Percentiles rank a stretch among this genome's conserved stretches.
Conservation (phyloP, 2,888 invertebrate genomes). For the Phania funesta region DNA sequence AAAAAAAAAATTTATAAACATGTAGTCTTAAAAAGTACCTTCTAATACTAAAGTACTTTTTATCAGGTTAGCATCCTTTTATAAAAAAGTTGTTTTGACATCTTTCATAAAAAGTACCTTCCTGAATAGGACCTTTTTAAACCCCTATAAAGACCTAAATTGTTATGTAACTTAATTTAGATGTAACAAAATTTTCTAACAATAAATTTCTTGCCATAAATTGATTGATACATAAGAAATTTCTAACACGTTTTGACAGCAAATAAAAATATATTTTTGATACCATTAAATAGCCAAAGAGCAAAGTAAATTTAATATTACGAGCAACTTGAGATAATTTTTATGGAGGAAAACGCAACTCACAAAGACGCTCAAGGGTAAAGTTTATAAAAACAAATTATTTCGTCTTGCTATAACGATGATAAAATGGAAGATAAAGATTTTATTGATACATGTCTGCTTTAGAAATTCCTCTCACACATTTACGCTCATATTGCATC, state of each 20-base stretch:
- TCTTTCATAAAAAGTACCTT: background rate
- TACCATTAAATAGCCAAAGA: background rate
- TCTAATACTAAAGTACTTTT: background rate
- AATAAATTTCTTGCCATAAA: background rate
- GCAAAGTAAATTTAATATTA: constrained; percentile 10
- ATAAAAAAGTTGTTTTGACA: background rate
- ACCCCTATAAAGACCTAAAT: no score
- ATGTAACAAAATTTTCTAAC: background rate
- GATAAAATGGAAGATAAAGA: background rate
- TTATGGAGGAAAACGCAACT: background rate
- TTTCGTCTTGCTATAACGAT: background rate
- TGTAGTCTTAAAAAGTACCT: background rate
- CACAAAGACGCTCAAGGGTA: background rate
- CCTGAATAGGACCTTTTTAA: background rate
- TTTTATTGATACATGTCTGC: background rate
- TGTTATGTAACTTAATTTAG: no score
- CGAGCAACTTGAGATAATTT: background rate
- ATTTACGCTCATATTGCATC: background rate
- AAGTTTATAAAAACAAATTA: background rate
- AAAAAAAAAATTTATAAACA: no score
- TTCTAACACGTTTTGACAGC: constrained; percentile 39
- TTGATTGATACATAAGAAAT: background rate
- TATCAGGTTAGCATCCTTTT: background rate
- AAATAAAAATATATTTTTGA: constrained; percentile 30
- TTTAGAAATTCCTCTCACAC: background rate